phyloP scores from a whole-genome alignment of 2,888 invertebrate genomes.

The Omphaloscelis lunosa region DNA sequence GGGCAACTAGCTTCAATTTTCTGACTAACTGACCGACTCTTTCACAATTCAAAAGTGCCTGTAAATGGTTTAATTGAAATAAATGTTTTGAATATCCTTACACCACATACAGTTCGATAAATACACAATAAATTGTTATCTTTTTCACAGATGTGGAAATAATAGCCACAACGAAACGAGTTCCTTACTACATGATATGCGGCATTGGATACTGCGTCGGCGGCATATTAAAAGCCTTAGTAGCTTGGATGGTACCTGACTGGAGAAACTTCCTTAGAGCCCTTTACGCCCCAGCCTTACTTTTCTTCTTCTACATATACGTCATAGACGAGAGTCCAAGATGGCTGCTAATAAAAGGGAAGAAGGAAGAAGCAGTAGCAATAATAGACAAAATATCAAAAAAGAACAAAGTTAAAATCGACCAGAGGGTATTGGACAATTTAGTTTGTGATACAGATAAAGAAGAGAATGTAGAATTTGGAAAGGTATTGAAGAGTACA shows the following conservation, averaged over 20 bases:
- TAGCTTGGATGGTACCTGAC: constrained; percentile 88
- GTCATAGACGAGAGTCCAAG: constrained; percentile 94
- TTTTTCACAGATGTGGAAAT: constrained; percentile 82
- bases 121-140: background rate
- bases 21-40: too few relatives aligned
- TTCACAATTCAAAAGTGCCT: too few relatives aligned
- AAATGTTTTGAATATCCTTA: too few relatives aligned
- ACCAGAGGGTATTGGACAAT: constrained; percentile 73
- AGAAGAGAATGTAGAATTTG: constrained; percentile 70
- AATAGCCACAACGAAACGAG: constrained; percentile 78
- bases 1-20: too few relatives aligned
- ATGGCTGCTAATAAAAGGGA: constrained; percentile 94
- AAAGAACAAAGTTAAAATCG: constrained; percentile 79
- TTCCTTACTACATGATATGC: constrained; percentile 76
- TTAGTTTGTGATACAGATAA: constrained; percentile 69
- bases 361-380: constrained; percentile 91
- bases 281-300: constrained; percentile 92
- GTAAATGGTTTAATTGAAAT: too few relatives aligned
- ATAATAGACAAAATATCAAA: constrained; percentile 92
- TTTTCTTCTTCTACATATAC: constrained; percentile 92
- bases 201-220: constrained; percentile 77
- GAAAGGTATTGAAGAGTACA: constrained; percentile 76
- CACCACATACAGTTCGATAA: too few relatives aligned
- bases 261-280: constrained; percentile 93
- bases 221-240: constrained; percentile 71